Percentiles rank a stretch among this genome's conserved stretches.
Conservation (phyloP, 2,797 vertebrate species). For the Sebastes flavidus region DNA sequence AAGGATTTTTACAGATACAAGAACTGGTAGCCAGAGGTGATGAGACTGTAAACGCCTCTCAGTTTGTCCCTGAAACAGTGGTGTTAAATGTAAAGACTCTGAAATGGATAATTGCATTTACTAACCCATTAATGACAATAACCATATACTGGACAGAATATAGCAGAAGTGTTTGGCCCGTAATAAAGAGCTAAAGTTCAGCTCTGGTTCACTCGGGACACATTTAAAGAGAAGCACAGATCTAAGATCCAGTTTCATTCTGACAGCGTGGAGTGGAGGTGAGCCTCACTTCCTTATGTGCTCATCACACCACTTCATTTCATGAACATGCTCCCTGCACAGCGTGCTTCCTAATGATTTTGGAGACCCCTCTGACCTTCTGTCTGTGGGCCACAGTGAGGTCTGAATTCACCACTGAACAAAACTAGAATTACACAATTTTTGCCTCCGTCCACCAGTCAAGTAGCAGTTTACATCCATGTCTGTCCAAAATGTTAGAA, state of each 20-base stretch:
- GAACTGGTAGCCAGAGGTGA: neutral
- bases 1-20: neutral
- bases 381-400: neutral
- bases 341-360: neutral
- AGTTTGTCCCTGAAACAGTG: neutral
- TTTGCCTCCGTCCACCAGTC: no score
- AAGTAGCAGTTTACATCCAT: no score
- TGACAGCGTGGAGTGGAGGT: constrained; percentile 1
- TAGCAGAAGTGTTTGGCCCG: neutral
- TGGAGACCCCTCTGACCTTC: neutral
- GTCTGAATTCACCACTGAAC: neutral
- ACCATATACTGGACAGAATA: neutral
- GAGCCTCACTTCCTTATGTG: neutral
- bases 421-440: neutral
- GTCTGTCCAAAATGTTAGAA: no score
- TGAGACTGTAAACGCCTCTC: neutral
- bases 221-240: neutral
- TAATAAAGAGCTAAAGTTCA: neutral
- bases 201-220: neutral
- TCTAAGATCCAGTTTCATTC: neutral
- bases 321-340: neutral
- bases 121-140: neutral
- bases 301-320: neutral
- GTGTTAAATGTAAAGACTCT: neutral
- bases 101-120: neutral